These are phyloP conservation scores for Callopanchax toddi DNA, from an alignment of 2,113 vertebrate genomes.

Conservation along the genomic window DNA sequence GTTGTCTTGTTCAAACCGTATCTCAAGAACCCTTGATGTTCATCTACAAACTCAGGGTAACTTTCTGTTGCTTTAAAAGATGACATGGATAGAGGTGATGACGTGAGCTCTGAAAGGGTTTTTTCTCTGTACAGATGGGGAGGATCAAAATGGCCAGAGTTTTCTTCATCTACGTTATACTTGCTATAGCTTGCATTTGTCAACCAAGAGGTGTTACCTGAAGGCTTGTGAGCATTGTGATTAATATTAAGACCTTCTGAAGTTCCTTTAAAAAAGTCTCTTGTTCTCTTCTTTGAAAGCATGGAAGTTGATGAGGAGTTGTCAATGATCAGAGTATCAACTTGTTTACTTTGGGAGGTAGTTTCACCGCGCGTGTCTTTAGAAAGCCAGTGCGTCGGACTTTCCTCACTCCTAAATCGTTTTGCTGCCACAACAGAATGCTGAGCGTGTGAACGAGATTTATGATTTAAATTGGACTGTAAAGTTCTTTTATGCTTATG, in stretches of 20 bases:
- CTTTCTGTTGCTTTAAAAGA: constrained; percentile 14
- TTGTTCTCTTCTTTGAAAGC: constrained; percentile 20
- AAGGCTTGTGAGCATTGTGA: background rate
- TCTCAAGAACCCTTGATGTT: constrained; percentile 18
- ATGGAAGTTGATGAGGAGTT: background rate
- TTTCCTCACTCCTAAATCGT: constrained; percentile 51
- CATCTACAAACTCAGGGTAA: background rate
- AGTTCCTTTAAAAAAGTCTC: background rate
- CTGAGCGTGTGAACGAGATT: constrained; percentile 13
- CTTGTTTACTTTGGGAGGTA: background rate
- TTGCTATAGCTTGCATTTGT: constrained; percentile 4
- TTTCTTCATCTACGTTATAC: background rate
- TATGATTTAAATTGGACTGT: constrained; percentile 14
- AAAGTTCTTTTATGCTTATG: constrained; percentile 1
- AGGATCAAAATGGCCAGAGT: background rate
- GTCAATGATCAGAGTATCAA: background rate
- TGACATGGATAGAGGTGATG: constrained; percentile 2
- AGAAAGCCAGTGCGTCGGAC: constrained; percentile 4
- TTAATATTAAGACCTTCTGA: constrained; percentile 9
- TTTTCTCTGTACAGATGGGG: constrained; percentile 7
- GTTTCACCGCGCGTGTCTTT: constrained; percentile 24
- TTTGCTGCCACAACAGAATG: constrained; percentile 55
- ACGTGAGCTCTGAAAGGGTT: constrained; percentile 21
- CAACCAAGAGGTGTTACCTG: constrained; percentile 3
- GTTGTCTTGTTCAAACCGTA: constrained; percentile 33